Percentiles rank a stretch among this genome's conserved stretches.
Evolutionary conservation across 2,113 vertebrate species (phyloP).

Genomic region (Eptatretus burgeri): DNA sequence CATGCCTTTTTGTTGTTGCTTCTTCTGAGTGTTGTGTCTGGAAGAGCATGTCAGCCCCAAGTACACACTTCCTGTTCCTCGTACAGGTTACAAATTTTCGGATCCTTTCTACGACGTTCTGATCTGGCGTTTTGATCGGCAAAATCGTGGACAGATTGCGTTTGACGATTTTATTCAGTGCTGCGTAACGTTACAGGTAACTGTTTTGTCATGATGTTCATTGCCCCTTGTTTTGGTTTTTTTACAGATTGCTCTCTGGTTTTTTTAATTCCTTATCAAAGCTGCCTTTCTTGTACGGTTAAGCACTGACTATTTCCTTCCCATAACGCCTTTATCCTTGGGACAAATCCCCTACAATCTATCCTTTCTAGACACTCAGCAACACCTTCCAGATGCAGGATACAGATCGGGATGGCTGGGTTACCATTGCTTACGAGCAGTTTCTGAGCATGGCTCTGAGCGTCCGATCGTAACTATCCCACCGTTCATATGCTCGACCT

Average conservation of each 20-base stretch:
- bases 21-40: constrained; percentile 8
- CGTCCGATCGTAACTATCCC: constrained; percentile 13
- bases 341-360: background rate
- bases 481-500: too few species aligned
- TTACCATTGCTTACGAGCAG: constrained; percentile 91
- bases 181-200: constrained; percentile 85
- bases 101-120: constrained; percentile 81
- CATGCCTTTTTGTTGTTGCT: constrained; percentile 8
- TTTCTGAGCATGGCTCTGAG: constrained; percentile 95
- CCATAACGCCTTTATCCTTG: background rate
- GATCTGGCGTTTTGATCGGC: constrained; percentile 81
- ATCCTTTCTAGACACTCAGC: constrained; percentile 41
- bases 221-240: background rate
- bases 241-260: background rate
- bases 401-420: constrained; percentile 91
- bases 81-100: constrained; percentile 57
- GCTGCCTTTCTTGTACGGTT: background rate
- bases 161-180: constrained; percentile 98
- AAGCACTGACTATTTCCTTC: background rate
- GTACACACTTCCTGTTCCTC: too few species aligned
- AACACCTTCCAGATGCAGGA: constrained; percentile 76
- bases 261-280: background rate
- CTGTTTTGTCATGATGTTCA: background rate
- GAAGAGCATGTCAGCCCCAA: too few species aligned
- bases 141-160: constrained; percentile 70